Evolutionary conservation across 2,888 invertebrate species (phyloP).

Genomic region (Pandemis heparana): DNA sequence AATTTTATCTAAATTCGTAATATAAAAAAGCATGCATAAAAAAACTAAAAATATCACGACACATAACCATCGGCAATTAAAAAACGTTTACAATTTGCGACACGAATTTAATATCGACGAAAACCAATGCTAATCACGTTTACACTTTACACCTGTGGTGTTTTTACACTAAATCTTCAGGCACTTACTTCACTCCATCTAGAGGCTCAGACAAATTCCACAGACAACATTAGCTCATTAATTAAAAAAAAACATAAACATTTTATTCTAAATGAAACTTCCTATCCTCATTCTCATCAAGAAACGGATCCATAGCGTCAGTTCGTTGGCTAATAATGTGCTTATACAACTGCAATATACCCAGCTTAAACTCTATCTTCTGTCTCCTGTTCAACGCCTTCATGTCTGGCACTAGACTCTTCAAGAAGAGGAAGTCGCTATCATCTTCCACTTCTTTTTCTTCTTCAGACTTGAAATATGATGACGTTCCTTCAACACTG

Average conservation of each 20-base stretch:
- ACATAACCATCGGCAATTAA: no score
- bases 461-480: not conserved
- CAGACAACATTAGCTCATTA: no score
- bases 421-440: constrained; percentile 24
- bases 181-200: no score
- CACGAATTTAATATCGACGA: no score
- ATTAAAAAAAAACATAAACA: not conserved
- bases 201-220: no score
- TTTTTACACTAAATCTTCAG: no score
- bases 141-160: no score
- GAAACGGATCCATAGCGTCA: not conserved
- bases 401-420: constrained; percentile 25
- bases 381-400: constrained; percentile 19
- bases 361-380: constrained; percentile 34
- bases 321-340: constrained; percentile 4
- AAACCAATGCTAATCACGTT: no score
- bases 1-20: no score
- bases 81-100: no score
- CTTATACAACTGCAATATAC: constrained; percentile 28
- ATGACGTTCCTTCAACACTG: not conserved
- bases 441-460: constrained; percentile 11
- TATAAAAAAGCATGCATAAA: no score
- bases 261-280: constrained; percentile 13
- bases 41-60: no score
- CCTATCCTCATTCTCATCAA: not conserved